Evolutionary conservation across 2,888 invertebrate genomes (phyloP).

Genomic region (Epistrophe eligans): DNA sequence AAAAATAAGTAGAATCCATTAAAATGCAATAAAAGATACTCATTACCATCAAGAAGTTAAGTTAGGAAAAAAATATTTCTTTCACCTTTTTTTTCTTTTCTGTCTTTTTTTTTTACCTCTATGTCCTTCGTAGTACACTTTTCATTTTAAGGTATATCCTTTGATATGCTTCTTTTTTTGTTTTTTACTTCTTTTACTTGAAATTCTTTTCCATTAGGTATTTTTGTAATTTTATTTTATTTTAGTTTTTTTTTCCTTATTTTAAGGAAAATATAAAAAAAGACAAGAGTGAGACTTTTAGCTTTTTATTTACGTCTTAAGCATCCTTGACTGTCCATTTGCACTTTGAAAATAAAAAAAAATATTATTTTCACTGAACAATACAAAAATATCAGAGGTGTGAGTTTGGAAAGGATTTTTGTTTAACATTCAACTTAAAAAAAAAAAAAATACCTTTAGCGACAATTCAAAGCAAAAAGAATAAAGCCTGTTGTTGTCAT

Average conservation of each 20-base stretch:
- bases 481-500: constrained; percentile 12
- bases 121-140: constrained; percentile 21
- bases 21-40: constrained; percentile 26
- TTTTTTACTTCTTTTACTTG: not conserved
- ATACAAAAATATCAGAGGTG: not conserved
- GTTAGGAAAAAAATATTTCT: constrained; percentile 5
- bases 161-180: not conserved
- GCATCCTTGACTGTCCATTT: constrained; percentile 36
- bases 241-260: not conserved
- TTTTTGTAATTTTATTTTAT: not conserved
- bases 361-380: not conserved
- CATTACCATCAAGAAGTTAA: constrained; percentile 30
- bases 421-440: not conserved
- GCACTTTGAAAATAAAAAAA: constrained; percentile 8
- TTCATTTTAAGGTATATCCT: constrained; percentile 15
- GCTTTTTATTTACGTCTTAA: constrained; percentile 11
- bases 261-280: not conserved
- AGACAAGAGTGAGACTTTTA: constrained; percentile 14
- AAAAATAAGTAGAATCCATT: constrained; percentile 26
- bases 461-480: not conserved
- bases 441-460: not conserved
- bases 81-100: not conserved
- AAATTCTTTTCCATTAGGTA: constrained; percentile 16
- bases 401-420: constrained; percentile 2
- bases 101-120: constrained; percentile 2